Evolutionary conservation across 2,888 invertebrate species (phyloP), one percentile per base, ranked within the genome.

Genomic region (Ptycholaimellus sp.): DNA sequence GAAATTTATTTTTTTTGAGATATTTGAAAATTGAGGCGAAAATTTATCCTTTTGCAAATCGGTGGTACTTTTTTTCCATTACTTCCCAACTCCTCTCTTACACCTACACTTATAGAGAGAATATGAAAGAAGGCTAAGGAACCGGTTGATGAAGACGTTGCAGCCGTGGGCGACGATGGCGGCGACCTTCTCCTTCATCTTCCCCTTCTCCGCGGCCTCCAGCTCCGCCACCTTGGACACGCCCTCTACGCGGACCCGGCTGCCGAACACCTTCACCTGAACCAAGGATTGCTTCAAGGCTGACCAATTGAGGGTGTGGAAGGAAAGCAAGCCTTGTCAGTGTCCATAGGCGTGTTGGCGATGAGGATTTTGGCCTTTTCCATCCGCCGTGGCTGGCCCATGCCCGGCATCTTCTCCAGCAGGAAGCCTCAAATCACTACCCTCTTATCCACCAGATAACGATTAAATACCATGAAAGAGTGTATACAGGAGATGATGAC

Each of bases 271-370:
- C 60, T 59, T 51, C n/a, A 54, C 48, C 46, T 48, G n/a, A n/a
- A 36, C 2, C 14, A 21, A 2, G 16, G n/a, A n/a, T n/a, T n/a
- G n/a, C n/a, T n/a, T n/a, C n/a, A n/a, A n/a, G n/a, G n/a, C n/a
- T n/a, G n/a, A n/a, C n/a, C n/a, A n/a, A n/a, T n/a, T n/a, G n/a
- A n/a, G n/a, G n/a, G n/a, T n/a, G n/a, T n/a, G n/a, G n/a, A n/a
- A n/a, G n/a, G n/a, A n/a, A n/a, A n/a, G n/a, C n/a, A n/a, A 48
- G 96, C 87, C 65, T 99, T 99, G 58, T 99, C 96, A 1, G 90
- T 83, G 65, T 99, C 96, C 96, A 99, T 99, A 0, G 96, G 85
- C 9, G 96, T 99, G 60, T 99, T 99, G 11, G 93, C 93, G 51
- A 99, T 82, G 19, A 99, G 70, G 55, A 99, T 90, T 56, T 73